Evolutionary conservation across 2,797 vertebrate genomes (phyloP).

Genomic region (Siniperca scherzeri): DNA sequence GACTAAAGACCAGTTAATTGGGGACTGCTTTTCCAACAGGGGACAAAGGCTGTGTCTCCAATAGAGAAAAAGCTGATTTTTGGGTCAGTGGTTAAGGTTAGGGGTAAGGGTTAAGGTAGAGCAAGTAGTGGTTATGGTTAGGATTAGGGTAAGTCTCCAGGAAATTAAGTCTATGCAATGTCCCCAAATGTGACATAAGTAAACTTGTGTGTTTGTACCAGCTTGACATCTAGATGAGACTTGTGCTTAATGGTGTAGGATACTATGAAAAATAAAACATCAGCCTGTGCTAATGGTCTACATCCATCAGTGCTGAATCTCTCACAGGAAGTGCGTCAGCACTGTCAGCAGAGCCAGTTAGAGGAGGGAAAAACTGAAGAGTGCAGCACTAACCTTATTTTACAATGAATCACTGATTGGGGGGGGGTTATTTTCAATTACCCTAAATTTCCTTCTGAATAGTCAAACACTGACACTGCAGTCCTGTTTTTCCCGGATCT

Average conservation of each 20-base stretch:
- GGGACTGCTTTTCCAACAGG: too few relatives aligned
- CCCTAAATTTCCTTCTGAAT: conserved; percentile 49
- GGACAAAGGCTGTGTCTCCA: too few relatives aligned
- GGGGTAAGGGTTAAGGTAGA: too few relatives aligned
- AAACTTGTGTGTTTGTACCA: not conserved
- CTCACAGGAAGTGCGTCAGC: conserved; percentile 57
- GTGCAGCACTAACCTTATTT: conserved; percentile 27
- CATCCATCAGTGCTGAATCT: conserved; percentile 26
- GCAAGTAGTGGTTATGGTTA: too few relatives aligned
- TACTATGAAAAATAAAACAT: conserved; percentile 24
- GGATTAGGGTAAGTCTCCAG: too few relatives aligned
- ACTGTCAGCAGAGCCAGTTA: conserved; percentile 16
- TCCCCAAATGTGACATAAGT: too few relatives aligned
- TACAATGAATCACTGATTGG: conserved; percentile 63
- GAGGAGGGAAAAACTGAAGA: conserved; percentile 53
- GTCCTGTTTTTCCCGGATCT: conserved; percentile 36
- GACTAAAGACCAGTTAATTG: too few relatives aligned
- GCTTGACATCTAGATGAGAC: not conserved
- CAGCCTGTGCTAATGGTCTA: not conserved
- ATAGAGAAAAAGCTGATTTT: too few relatives aligned
- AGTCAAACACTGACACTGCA: conserved; percentile 39
- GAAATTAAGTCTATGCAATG: too few relatives aligned
- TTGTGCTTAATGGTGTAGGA: conserved; percentile 33
- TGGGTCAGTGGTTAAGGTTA: too few relatives aligned
- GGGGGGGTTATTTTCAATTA: conserved; percentile 48